These are phyloP conservation scores for Pollenia griseotomentosa DNA, from an alignment of 2,888 invertebrate genomes.

Conservation along the genomic window DNA sequence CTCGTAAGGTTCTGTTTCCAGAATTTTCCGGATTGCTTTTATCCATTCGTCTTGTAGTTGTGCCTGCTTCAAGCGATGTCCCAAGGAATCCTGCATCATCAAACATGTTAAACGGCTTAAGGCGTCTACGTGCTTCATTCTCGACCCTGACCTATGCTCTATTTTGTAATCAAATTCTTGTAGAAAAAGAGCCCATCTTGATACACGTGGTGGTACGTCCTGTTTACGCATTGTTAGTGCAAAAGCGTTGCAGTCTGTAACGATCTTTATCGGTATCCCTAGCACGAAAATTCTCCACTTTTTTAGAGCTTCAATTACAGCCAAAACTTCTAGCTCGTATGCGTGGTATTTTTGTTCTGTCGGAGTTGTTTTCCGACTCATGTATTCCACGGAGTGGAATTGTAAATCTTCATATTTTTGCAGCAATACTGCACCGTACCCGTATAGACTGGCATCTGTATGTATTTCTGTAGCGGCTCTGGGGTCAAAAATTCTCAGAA, in stretches of 20 bases:
- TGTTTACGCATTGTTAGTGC: constrained; percentile 56
- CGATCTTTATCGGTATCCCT: constrained; percentile 53
- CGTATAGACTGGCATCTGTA: constrained; percentile 35
- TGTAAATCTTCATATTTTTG: background rate
- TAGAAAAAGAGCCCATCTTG: constrained; percentile 65
- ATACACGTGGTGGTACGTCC: constrained; percentile 57
- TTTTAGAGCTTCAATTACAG: constrained; percentile 30
- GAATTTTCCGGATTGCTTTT: constrained; percentile 52
- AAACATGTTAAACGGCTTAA: constrained; percentile 60
- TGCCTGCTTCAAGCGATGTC: constrained; percentile 48
- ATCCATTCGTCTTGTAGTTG: constrained; percentile 47
- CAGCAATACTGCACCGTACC: constrained; percentile 17
- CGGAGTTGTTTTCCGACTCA: constrained; percentile 26
- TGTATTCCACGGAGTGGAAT: constrained; percentile 24
- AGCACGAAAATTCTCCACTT: constrained; percentile 50
- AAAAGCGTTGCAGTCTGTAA: constrained; percentile 64
- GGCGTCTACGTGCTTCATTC: constrained; percentile 68
- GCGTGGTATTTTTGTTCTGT: constrained; percentile 46
- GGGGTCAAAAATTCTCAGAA: background rate
- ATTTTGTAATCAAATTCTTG: constrained; percentile 65
- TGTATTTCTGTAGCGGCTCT: constrained; percentile 34
- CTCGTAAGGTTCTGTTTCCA: constrained; percentile 49
- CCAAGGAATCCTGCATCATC: constrained; percentile 16
- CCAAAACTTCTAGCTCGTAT: constrained; percentile 44
- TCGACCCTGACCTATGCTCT: constrained; percentile 56